phyloP scores from a whole-genome alignment of 1,140 invertebrate species.

The Melanaphis sacchari region DNA sequence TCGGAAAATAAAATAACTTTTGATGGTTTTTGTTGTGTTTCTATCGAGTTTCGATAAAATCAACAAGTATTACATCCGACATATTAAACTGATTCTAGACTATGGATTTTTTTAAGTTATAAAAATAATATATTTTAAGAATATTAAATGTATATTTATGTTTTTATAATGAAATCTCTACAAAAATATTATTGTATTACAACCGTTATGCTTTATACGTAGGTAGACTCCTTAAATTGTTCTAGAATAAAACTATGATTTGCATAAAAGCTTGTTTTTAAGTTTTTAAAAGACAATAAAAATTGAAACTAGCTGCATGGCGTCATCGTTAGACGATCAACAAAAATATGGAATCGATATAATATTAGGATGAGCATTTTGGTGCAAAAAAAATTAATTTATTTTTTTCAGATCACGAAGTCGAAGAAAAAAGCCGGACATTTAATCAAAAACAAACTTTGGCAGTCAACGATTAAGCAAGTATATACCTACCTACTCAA shows the following conservation, averaged over 20 bases:
- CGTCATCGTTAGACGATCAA: neutral
- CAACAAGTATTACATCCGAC: neutral
- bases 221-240: neutral
- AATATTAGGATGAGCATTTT: too few relatives aligned
- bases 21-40: neutral
- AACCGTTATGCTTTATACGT: neutral
- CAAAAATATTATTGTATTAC: neutral
- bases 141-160: neutral
- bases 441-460: neutral
- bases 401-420: neutral
- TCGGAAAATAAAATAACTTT: neutral
- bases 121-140: neutral
- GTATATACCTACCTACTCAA: neutral
- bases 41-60: neutral
- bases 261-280: neutral
- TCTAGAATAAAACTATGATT: neutral
- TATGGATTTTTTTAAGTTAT: neutral
- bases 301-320: neutral
- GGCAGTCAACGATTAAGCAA: neutral
- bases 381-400: neutral
- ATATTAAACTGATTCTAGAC: neutral
- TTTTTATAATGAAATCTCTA: neutral
- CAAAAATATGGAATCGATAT: neutral
- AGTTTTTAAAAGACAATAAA: neutral
- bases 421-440: neutral